These are phyloP conservation scores for Dasysyrphus albostriatus DNA, from an alignment of 2,888 invertebrate species.

Conservation along the genomic window DNA sequence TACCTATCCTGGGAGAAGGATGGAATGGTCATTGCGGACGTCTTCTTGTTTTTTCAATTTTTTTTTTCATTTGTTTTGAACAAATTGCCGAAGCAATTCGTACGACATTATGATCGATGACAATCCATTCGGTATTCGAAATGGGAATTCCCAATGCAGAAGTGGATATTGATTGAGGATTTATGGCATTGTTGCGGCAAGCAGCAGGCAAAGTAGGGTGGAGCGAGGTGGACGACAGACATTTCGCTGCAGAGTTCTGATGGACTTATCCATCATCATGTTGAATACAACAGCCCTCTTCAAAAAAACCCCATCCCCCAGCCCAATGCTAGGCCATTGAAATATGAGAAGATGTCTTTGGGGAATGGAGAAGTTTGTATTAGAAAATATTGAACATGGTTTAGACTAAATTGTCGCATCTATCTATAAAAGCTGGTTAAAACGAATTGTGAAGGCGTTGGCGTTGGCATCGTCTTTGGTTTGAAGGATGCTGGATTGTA, in stretches of 20 bases:
- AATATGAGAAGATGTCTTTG: constrained; percentile 64
- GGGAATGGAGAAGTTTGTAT: constrained; percentile 48
- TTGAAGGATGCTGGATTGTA: constrained; percentile 29
- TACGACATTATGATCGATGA: constrained; percentile 76
- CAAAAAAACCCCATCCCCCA: not conserved
- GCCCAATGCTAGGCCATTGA: constrained; percentile 18
- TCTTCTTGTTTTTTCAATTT: constrained; percentile 31
- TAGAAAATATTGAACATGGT: constrained; percentile 60
- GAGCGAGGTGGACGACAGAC: constrained; percentile 63
- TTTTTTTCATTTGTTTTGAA: constrained; percentile 73
- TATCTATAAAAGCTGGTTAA: constrained; percentile 35
- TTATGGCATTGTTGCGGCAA: constrained; percentile 69
- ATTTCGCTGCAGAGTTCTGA: constrained; percentile 63
- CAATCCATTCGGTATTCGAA: constrained; percentile 73
- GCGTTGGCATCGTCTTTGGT: not conserved
- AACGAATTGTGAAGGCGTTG: constrained; percentile 55
- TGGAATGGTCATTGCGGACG: constrained; percentile 53
- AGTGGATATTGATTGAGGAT: constrained; percentile 74
- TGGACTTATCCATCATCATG: constrained; percentile 75
- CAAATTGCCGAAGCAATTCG: constrained; percentile 76
- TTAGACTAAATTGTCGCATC: constrained; percentile 49
- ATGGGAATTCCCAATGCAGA: constrained; percentile 75
- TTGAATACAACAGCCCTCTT: constrained; percentile 32
- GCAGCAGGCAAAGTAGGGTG: constrained; percentile 59
- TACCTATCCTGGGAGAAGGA: constrained; percentile 13